Evolutionary conservation across 2,113 vertebrate genomes (phyloP).

Genomic region (Pimephales promelas): DNA sequence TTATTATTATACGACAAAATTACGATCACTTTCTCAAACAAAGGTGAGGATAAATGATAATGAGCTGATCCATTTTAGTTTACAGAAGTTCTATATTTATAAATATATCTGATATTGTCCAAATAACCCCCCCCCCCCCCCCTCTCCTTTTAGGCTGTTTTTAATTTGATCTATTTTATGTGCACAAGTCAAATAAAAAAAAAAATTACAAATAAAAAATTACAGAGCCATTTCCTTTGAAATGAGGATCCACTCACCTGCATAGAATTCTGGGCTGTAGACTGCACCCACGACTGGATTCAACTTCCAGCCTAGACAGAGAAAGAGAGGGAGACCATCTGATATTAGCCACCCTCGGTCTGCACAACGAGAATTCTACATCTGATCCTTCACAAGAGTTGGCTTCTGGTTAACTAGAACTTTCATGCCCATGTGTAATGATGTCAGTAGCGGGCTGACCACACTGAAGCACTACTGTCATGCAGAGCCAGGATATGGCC

Average conservation of each 20-base stretch:
- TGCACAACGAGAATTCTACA: not conserved
- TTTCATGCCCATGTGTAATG: slow-evolving; percentile 21
- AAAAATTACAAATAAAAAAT: too few species aligned
- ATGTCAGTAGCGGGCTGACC: slow-evolving; percentile 32
- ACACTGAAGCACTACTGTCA: slow-evolving; percentile 9
- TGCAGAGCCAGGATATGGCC: not conserved
- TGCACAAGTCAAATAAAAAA: not conserved
- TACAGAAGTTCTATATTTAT: not conserved
- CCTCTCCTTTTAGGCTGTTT: not conserved
- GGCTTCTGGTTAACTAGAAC: slow-evolving; percentile 39
- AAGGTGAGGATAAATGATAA: not conserved
- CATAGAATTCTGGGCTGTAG: slow-evolving; percentile 99
- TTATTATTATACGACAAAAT: not conserved
- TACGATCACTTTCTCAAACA: not conserved
- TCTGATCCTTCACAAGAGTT: slow-evolving; percentile 16
- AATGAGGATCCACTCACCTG: slow-evolving; percentile 79
- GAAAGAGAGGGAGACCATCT: slow-evolving; percentile 7
- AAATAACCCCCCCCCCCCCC: too few species aligned
- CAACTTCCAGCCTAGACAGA: slow-evolving; percentile 93
- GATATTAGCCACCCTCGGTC: slow-evolving; percentile 28
- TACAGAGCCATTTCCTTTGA: not conserved
- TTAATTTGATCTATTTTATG: not conserved
- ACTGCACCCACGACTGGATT: slow-evolving; percentile 98
- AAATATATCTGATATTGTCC: slow-evolving; percentile 1
- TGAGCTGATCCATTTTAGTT: not conserved